Base-by-base conservation (phyloP, 2,888 invertebrate species). In the Ormyrus thymus region DNA sequence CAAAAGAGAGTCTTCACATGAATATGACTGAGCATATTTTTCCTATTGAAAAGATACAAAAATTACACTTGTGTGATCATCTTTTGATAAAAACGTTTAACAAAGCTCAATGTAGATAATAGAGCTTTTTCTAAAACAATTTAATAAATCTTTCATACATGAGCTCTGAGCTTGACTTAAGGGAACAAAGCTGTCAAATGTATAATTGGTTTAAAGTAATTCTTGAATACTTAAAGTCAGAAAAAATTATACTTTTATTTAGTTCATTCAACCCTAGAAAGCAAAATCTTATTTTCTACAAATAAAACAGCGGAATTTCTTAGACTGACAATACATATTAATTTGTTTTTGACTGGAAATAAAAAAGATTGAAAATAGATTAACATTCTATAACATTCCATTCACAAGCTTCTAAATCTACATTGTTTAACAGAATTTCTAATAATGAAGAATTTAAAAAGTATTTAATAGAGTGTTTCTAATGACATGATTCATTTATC, bases 1-100 rank as follows among this genome's bases (percentile, higher is more conserved):
- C 73, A 94, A 94, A 87, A 92, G 93, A 76, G 95, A 95, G 89
- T 93, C 94, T 82, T 94, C 95, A 86, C 94, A 94, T 89, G 95
- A 95, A 84, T 95, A 94, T 86, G 95, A 95, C 90, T 95, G 92
- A 92, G 81, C 9, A 46, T 51, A 55, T 71, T 75, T 73, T 76
- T 75, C 70, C 50, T 75, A 70, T 48, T 51, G 11, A 10, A 45
- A 10, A 76, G 43, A 59, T 66, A 55, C 53, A 29, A 72, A 72
- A 72, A 61, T 53, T 72, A 55, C 8, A 53, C 62, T 58, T 55
- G 51, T 66, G 59, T 76, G 66, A 79, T 61, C 50, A 59, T 71
- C 66, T 73, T 78, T 79, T 68, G 50, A 71, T 71, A 71, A 64
- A 51, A n/a, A 43, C 10, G 53, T 79, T 53, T 68, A 65, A 55